Evolutionary conservation across 2,797 vertebrate genomes (phyloP), one percentile per base, ranked within the genome.

Genomic region (Etheostoma nigrum): DNA sequence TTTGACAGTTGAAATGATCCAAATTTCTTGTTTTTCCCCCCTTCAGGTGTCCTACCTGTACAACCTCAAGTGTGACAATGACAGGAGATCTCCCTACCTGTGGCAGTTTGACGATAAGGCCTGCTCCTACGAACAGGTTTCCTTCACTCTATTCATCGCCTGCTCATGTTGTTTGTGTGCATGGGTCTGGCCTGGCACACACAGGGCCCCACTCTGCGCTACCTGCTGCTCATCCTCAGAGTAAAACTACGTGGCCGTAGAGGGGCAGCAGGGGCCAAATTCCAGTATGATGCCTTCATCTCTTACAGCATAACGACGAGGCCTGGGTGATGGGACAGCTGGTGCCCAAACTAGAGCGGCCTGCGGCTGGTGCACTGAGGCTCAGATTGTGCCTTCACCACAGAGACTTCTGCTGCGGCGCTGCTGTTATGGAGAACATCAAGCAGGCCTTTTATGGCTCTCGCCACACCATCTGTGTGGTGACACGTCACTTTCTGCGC

Each of bases 381-480:
- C 55, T 84, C 59, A 52, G 58, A 19, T 67, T 88, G 40, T 86
- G 76, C 42, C 86, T 86, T 49, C 81, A 82, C 52, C 76, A 83
- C 69, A 68, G 85, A 49, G 76, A 87, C 67, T 87, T 87, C 13
- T 62, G 79, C 7, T 79, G 79, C 0, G 85, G 82, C 1, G 6
- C 72, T 1, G 61, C 75, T 0, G 57, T 87, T 1, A 12, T 93
- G 52, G 88, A 92, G 53, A 94, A 94, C 81, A 93, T 91, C 2
- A 77, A 93, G 54, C 81, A 92, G 5, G 86, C 89, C 54, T 93
- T 93, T 53, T 92, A 92, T 76, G 74, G 63, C 25, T 92, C 90
- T n/a, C 83, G 87, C 6, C 91, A 91, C 83, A 94, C 92, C 64
- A 86, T 93, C 63, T 93, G 92, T 4, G 54, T 94, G 65, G 88